phyloP scores from a whole-genome alignment of 1,140 invertebrate genomes.

The Halictus rubicundus region DNA sequence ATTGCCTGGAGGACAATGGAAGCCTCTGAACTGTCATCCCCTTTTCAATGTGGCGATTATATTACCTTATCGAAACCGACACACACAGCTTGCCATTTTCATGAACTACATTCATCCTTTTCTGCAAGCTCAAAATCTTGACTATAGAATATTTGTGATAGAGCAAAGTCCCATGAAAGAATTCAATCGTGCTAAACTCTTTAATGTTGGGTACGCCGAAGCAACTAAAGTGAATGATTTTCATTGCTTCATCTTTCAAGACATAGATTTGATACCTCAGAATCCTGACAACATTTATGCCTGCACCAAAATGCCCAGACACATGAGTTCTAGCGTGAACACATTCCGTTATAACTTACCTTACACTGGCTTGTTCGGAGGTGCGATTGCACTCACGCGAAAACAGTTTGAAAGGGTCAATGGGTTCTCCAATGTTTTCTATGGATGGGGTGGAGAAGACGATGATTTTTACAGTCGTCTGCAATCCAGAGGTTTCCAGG shows the following conservation, averaged over 20 bases:
- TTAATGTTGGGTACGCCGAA: constrained; percentile 94
- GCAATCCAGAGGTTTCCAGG: constrained; percentile 74
- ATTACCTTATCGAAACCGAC: constrained; percentile 93
- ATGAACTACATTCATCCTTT: constrained; percentile 95
- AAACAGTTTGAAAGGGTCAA: constrained; percentile 90
- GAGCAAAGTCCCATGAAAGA: constrained; percentile 90
- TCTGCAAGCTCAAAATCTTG: constrained; percentile 91
- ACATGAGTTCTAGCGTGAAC: constrained; percentile 96
- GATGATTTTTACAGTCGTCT: constrained; percentile 89
- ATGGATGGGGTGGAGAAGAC: constrained; percentile 94
- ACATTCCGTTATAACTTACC: constrained; percentile 91
- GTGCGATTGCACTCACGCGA: constrained; percentile 87
- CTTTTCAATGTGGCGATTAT: constrained; percentile 91
- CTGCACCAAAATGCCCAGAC: constrained; percentile 92
- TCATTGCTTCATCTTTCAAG: constrained; percentile 96
- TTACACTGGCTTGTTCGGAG: constrained; percentile 88
- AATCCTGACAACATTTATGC: constrained; percentile 95
- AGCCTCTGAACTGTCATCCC: constrained; percentile 87
- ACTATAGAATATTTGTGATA: constrained; percentile 94
- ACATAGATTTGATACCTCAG: constrained; percentile 96
- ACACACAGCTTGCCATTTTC: constrained; percentile 89
- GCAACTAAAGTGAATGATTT: constrained; percentile 86
- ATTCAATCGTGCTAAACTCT: constrained; percentile 96
- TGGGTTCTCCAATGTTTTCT: constrained; percentile 95
- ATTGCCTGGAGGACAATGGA: constrained; percentile 85